Evolutionary conservation across 2,113 vertebrate species (phyloP).

Genomic region (Osmerus eperlanus): DNA sequence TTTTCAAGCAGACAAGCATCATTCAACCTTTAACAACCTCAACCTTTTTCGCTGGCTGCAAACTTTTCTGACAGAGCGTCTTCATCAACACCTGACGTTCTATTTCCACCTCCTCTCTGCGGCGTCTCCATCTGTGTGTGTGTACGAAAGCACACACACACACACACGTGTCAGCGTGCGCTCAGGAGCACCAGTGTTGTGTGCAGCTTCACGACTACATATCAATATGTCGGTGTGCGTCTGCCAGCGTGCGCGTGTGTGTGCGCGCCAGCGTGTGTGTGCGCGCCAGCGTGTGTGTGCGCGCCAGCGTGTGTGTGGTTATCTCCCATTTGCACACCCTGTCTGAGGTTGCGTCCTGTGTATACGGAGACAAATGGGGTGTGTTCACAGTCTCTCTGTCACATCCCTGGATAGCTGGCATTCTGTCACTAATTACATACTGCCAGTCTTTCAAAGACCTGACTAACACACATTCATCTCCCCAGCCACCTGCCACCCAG

Average conservation of each 20-base stretch:
- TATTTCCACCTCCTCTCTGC: too few species aligned
- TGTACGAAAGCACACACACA: too few species aligned
- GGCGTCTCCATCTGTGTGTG: too few species aligned
- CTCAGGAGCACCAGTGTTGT: neutral
- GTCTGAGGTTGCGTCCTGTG: neutral
- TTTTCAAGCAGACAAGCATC: too few species aligned
- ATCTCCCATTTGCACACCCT: constrained; percentile 1
- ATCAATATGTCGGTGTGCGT: neutral
- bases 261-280: too few species aligned
- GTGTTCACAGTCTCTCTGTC: neutral
- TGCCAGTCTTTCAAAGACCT: neutral
- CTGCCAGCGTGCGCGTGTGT: neutral
- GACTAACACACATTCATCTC: neutral
- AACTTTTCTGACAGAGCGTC: too few species aligned
- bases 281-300: neutral
- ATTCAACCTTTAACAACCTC: too few species aligned
- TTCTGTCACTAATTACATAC: constrained; percentile 1
- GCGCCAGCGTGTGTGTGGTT: neutral
- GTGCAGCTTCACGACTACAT: neutral
- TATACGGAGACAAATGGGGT: neutral
- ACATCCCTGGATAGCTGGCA: neutral
- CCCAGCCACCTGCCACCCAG: neutral
- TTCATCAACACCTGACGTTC: too few species aligned
- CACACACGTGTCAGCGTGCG: too few species aligned
- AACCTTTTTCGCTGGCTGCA: too few species aligned